Percentiles rank a stretch among this genome's conserved stretches.
Evolutionary conservation across 1,140 invertebrate species (phyloP).

Genomic region (Harlomillsia oculata): DNA sequence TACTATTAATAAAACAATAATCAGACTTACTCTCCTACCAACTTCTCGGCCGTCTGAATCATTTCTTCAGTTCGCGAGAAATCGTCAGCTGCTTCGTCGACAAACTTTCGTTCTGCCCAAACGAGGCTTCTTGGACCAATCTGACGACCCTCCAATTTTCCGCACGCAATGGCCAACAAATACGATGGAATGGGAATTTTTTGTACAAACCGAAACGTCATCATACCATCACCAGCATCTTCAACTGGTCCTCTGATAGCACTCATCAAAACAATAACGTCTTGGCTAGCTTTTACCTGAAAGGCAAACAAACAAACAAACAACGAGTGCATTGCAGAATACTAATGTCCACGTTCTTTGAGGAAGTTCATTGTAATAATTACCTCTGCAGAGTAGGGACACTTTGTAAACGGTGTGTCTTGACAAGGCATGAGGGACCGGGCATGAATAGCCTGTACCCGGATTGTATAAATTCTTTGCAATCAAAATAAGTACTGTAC

Average conservation of each 20-base stretch:
- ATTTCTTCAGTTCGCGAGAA: slow-evolving; percentile 80
- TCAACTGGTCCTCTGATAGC: slow-evolving; percentile 47
- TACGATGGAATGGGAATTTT: slow-evolving; percentile 64
- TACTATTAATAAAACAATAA: background rate
- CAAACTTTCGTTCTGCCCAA: slow-evolving; percentile 78
- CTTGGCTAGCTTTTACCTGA: slow-evolving; percentile 58
- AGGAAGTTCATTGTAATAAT: slow-evolving; percentile 55
- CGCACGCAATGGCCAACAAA: slow-evolving; percentile 76
- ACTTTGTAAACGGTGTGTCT: slow-evolving; percentile 82
- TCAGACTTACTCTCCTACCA: slow-evolving; percentile 27
- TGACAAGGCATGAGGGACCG: slow-evolving; percentile 83
- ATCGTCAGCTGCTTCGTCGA: slow-evolving; percentile 74
- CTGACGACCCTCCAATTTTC: slow-evolving; percentile 61
- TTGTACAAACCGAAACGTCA: slow-evolving; percentile 60
- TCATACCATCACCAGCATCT: background rate
- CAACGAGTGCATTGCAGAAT: background rate
- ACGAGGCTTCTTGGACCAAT: slow-evolving; percentile 71
- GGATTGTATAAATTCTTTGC: background rate
- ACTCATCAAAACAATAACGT: slow-evolving; percentile 80
- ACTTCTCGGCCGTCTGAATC: slow-evolving; percentile 65
- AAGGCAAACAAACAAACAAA: background rate
- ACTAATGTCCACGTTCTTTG: too few relatives aligned
- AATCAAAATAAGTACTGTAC: background rate
- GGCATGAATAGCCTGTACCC: slow-evolving; percentile 68
- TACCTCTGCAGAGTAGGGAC: slow-evolving; percentile 71